Base-by-base conservation (phyloP, 1,140 invertebrate genomes). In the Neoseiulus cucumeris region DNA sequence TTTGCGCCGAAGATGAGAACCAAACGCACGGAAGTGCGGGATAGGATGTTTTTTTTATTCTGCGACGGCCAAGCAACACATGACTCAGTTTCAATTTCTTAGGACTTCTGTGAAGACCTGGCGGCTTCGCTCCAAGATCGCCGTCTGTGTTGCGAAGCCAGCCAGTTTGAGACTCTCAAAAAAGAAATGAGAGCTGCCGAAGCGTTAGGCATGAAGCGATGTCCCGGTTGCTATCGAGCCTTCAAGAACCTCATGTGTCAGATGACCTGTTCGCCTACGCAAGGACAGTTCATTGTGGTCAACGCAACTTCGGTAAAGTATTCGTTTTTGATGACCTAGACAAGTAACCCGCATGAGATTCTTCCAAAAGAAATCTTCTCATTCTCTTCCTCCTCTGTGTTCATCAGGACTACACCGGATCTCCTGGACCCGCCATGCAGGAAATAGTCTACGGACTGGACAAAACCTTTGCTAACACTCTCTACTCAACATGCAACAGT, bases 201-300 rank as follows among this genome's bases (percentile, higher is more conserved):
- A 33, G 51, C 22, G 17, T 18, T 59, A 29, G 51, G 51, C 14
- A 59, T 59, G 22, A 59, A 25, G 9, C 51, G 51, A 17, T 59
- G 51, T 59, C 22, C 51, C 1, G 51, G 51, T 14, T 59, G 51
- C 33, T 59, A 59, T 9, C 51, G 51, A 17, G 51, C 51, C 22
- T 59, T 59, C 51, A 59, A 59, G 9, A 59, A 59, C 22, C 51
- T 59, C 51, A 59, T 59, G 51, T 59, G 51, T 25, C 51, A 59
- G 9, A 59, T 59, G 51, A 59, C 51, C 1, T 59, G 51, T 25
- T 59, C 51, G 9, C 51, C 51, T 4, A 59, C 14, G 4, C 51
- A 59, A 33, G 51, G 14, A 12, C 25, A 59, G 6, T 59, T 59
- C 51, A 59, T 59, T 5, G 51, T 25, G 12, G 51, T 59, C 22